Conservation (phyloP, 2,888 invertebrate species). For the Gastracanthus pulcherrimus region DNA sequence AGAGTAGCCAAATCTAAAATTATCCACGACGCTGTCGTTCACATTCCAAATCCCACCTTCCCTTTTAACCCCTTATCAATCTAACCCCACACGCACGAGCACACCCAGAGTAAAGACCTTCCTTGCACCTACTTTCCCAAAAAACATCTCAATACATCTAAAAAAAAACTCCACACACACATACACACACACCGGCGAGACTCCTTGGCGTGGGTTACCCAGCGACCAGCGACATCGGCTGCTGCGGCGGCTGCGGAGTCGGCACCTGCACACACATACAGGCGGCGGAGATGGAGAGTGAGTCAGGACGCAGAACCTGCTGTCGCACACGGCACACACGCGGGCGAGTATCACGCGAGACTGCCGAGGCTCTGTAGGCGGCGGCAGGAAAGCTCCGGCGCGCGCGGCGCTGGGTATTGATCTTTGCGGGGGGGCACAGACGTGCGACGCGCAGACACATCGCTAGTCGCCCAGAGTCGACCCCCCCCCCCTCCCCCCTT, state of each 20-base stretch:
- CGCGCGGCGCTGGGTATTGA: constrained; percentile 70
- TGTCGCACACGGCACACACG: constrained; percentile 62
- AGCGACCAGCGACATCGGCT: constrained; percentile 18
- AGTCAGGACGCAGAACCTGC: no score
- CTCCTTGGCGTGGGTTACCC: constrained; percentile 40
- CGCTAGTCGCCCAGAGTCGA: not conserved
- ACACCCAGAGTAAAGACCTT: not conserved
- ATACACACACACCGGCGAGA: constrained; percentile 40
- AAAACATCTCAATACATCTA: no score
- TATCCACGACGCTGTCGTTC: no score
- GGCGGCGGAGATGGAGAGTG: not conserved
- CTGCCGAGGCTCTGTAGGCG: constrained; percentile 64
- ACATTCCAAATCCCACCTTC: no score
- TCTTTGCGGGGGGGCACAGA: constrained; percentile 63
- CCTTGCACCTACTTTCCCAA: not conserved
- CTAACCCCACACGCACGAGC: not conserved
- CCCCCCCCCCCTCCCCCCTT: no score
- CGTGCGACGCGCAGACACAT: constrained; percentile 25
- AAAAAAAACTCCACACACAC: not conserved
- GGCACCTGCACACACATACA: constrained; percentile 23
- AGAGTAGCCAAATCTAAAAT: no score
- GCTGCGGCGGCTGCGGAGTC: not conserved
- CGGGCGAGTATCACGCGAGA: constrained; percentile 70
- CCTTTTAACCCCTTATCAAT: no score
- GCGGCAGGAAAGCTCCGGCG: constrained; percentile 62